These are phyloP conservation scores for Ommatoiulus sabulosus DNA, from an alignment of 2,888 invertebrate species.

Conservation along the genomic window DNA sequence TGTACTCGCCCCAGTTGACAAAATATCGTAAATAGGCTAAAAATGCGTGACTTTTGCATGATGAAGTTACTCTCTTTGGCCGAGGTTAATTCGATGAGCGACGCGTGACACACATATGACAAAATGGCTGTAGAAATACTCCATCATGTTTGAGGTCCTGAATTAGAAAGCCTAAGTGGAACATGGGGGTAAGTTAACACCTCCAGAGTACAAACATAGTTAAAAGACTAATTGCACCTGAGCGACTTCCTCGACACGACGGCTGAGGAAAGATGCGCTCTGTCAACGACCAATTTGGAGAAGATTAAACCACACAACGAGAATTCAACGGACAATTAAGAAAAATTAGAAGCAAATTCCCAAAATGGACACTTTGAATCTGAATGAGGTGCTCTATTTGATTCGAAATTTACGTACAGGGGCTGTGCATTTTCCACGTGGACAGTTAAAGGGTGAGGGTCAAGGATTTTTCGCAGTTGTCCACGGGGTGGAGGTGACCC, in stretches of 20 bases:
- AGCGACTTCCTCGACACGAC: neutral
- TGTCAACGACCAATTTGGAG: slow-evolving; percentile 4
- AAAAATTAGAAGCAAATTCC: too few species aligned
- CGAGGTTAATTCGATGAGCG: slow-evolving; percentile 14
- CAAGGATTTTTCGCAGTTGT: too few species aligned
- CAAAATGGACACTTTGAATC: too few species aligned
- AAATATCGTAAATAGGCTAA: too few species aligned
- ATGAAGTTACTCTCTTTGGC: neutral
- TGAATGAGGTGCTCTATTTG: too few species aligned
- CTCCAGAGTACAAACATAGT: neutral
- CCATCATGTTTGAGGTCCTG: slow-evolving; percentile 16
- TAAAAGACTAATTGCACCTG: slow-evolving; percentile 10
- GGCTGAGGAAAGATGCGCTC: neutral
- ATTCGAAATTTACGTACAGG: too few species aligned
- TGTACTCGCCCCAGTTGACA: too few species aligned
- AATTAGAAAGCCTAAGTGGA: slow-evolving; percentile 16
- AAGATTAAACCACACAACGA: slow-evolving; percentile 22
- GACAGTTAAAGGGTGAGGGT: too few species aligned
- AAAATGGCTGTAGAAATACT: neutral
- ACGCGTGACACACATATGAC: slow-evolving; percentile 30
- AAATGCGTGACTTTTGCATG: too few species aligned
- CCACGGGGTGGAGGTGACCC: too few species aligned
- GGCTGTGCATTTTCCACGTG: too few species aligned
- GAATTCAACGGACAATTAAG: neutral
- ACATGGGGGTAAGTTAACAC: slow-evolving; percentile 2